Percentiles rank a stretch among this genome's conserved stretches.
phyloP scores from a whole-genome alignment of 1,140 invertebrate genomes.

The Drosophila pseudoobscura region DNA sequence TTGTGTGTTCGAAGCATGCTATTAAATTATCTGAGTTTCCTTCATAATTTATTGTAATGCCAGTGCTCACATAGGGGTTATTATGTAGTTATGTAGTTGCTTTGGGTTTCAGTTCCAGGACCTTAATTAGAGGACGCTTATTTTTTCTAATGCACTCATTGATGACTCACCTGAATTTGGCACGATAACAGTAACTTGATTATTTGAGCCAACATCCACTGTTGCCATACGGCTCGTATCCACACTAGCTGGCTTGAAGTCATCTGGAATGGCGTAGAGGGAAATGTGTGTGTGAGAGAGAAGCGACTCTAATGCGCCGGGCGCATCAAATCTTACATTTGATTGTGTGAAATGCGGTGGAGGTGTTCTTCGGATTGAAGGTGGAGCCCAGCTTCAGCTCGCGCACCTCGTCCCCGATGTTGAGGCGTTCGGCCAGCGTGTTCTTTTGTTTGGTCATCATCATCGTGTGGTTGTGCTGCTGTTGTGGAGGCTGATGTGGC shows the following conservation, averaged over 20 bases:
- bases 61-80: background rate
- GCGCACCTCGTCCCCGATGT: constrained; percentile 88
- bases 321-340: constrained; percentile 88
- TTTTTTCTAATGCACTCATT: background rate
- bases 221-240: constrained; percentile 95
- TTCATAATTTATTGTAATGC: constrained; percentile 1
- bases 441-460: constrained; percentile 82
- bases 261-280: constrained; percentile 87
- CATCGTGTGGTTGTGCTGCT: constrained; percentile 50
- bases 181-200: constrained; percentile 95
- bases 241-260: constrained; percentile 98
- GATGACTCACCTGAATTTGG: constrained; percentile 90
- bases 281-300: constrained; percentile 5
- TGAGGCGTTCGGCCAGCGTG: constrained; percentile 85
- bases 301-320: background rate
- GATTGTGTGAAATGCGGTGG: constrained; percentile 91
- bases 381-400: constrained; percentile 93
- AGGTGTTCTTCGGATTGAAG: constrained; percentile 86
- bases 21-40: background rate
- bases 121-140: background rate
- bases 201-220: constrained; percentile 93
- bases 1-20: constrained; percentile 11
- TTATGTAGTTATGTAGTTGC: background rate
- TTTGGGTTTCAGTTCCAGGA: background rate
- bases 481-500: constrained; percentile 38